phyloP scores from a whole-genome alignment of 2,113 vertebrate genomes.

The Girardinichthys multiradiatus region DNA sequence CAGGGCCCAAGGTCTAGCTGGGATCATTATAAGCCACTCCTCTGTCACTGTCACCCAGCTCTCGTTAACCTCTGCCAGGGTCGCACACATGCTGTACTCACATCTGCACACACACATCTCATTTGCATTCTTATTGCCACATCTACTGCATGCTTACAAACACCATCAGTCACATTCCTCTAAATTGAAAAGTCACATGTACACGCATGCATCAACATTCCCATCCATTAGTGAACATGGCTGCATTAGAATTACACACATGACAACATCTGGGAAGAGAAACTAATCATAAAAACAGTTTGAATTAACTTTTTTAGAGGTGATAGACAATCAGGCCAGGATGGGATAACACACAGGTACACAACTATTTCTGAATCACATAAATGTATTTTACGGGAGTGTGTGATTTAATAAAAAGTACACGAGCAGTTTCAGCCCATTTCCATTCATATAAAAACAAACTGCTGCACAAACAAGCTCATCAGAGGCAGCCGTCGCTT shows the following conservation, averaged over 20 bases:
- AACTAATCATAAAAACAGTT: not conserved
- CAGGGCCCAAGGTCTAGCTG: constrained; percentile 46
- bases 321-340: constrained; percentile 41
- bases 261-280: constrained; percentile 1
- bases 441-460: constrained; percentile 65
- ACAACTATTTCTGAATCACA: constrained; percentile 18
- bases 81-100: constrained; percentile 45
- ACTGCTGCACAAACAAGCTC: constrained; percentile 68
- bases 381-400: not conserved
- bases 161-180: constrained; percentile 62
- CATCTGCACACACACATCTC: constrained; percentile 31
- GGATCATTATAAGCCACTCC: constrained; percentile 58
- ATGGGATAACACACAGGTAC: not conserved
- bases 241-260: constrained; percentile 47
- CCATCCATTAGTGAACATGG: constrained; percentile 53
- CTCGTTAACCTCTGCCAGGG: constrained; percentile 68
- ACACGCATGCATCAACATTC: constrained; percentile 63
- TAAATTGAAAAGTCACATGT: constrained; percentile 64
- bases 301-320: constrained; percentile 26
- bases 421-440: constrained; percentile 38
- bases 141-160: constrained; percentile 47
- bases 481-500: constrained; percentile 65
- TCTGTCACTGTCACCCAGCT: constrained; percentile 60
- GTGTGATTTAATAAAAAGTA: constrained; percentile 9
- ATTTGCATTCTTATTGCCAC: constrained; percentile 70